Percentiles rank a stretch among this genome's conserved stretches.
Evolutionary conservation across 2,797 vertebrate genomes (phyloP).

Genomic region (Cossypha polioptera): DNA sequence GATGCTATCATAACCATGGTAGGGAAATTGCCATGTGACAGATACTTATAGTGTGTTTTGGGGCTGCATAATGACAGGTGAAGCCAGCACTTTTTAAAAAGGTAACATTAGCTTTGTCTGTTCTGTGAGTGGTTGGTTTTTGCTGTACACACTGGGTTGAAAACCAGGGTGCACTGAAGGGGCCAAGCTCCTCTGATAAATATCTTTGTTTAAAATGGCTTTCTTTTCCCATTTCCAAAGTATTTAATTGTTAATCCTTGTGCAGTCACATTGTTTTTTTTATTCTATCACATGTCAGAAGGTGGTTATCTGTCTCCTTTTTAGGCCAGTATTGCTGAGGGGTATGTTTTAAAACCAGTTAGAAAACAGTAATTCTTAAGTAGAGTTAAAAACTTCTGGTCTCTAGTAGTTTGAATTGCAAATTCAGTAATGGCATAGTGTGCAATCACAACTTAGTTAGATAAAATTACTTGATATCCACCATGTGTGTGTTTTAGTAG

Average conservation of each 20-base stretch:
- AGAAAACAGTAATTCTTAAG: neutral
- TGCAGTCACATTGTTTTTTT: neutral
- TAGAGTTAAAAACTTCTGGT: neutral
- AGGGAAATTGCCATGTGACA: neutral
- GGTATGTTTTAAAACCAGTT: neutral
- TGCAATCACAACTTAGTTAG: neutral
- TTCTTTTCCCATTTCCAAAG: neutral
- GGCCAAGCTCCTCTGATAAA: neutral
- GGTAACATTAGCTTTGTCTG: neutral
- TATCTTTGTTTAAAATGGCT: neutral
- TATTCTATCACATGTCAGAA: neutral
- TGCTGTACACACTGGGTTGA: neutral
- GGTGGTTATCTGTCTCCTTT: neutral
- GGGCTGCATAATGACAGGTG: neutral
- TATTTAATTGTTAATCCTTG: neutral
- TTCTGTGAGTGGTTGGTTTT: neutral
- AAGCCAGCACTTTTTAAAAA: neutral
- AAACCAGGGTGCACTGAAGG: neutral
- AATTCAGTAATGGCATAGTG: neutral
- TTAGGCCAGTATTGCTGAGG: neutral
- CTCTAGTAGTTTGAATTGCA: neutral
- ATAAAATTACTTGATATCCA: neutral
- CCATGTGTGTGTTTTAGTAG: neutral
- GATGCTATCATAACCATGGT: neutral
- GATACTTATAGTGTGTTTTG: neutral